Evolutionary conservation across 2,888 invertebrate species (phyloP).

Genomic region (Clistopyga incitator): DNA sequence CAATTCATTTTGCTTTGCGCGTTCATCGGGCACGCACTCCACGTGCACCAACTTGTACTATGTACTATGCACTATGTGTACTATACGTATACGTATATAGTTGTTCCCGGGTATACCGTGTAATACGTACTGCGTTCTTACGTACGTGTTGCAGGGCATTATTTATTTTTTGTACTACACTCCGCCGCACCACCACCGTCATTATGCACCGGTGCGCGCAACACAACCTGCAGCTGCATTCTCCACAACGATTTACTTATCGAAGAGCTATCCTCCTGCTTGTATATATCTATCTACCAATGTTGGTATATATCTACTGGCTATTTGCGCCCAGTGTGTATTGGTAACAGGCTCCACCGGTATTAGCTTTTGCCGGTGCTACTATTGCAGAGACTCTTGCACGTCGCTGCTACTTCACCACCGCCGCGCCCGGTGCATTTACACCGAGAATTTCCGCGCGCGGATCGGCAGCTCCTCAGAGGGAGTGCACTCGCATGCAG

Average conservation of each 20-base stretch:
- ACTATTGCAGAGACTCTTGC: constrained; percentile 23
- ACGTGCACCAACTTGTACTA: constrained; percentile 50
- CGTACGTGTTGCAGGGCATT: constrained; percentile 60
- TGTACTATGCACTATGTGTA: background rate
- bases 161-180: constrained; percentile 43
- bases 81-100: constrained; percentile 20
- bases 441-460: constrained; percentile 60
- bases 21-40: constrained; percentile 64
- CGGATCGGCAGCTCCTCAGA: constrained; percentile 14
- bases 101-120: constrained; percentile 29
- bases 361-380: constrained; percentile 47
- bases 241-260: constrained; percentile 62
- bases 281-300: constrained; percentile 1
- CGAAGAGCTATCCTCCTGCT: constrained; percentile 43
- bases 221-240: constrained; percentile 57
- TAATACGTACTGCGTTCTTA: constrained; percentile 47
- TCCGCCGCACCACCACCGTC: constrained; percentile 53
- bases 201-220: constrained; percentile 64
- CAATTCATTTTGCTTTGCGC: constrained; percentile 64
- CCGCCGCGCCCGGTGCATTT: constrained; percentile 56
- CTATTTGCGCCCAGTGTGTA: constrained; percentile 1
- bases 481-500: constrained; percentile 40
- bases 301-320: background rate
- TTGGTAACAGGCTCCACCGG: constrained; percentile 47
- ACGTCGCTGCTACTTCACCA: constrained; percentile 11